These are phyloP conservation scores for Tenthredo mesomela DNA, from an alignment of 2,888 invertebrate species.

Conservation along the genomic window DNA sequence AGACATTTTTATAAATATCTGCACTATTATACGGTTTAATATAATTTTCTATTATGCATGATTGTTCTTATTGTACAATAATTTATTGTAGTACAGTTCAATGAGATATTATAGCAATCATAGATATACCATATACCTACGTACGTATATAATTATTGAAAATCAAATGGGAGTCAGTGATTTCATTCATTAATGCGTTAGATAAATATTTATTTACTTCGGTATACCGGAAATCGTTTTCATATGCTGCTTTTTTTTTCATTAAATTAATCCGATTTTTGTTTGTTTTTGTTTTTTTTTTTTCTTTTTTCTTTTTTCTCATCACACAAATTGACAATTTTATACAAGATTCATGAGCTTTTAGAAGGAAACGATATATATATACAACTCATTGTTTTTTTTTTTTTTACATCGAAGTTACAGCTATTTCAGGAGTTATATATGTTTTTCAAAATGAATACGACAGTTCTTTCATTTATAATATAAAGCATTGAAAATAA, in stretches of 20 bases:
- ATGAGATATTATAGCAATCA: not conserved
- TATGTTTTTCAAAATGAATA: not conserved
- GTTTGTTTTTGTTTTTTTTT: too few relatives aligned
- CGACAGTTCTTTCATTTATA: not conserved
- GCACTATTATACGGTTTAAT: slow-evolving; percentile 48
- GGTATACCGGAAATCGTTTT: not conserved
- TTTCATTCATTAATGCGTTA: not conserved
- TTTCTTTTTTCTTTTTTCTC: not conserved
- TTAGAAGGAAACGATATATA: not conserved
- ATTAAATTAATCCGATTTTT: not conserved
- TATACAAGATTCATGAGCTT: not conserved
- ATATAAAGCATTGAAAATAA: slow-evolving; percentile 17
- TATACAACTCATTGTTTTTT: not conserved
- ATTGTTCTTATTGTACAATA: not conserved
- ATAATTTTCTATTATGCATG: not conserved
- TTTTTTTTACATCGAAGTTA: too few relatives aligned
- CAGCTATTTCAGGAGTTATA: not conserved
- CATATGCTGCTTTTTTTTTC: not conserved
- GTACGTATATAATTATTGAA: not conserved
- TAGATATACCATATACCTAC: too few relatives aligned
- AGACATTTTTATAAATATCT: slow-evolving; percentile 73
- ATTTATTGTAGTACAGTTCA: not conserved
- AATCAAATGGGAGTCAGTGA: not conserved
- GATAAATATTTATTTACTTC: not conserved
- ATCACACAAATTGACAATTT: not conserved